A percentile compares a stretch with the other conserved stretches of the same genome.
phyloP scores from a whole-genome alignment of 2,888 invertebrate species.

The Dolichomitus sp. region DNA sequence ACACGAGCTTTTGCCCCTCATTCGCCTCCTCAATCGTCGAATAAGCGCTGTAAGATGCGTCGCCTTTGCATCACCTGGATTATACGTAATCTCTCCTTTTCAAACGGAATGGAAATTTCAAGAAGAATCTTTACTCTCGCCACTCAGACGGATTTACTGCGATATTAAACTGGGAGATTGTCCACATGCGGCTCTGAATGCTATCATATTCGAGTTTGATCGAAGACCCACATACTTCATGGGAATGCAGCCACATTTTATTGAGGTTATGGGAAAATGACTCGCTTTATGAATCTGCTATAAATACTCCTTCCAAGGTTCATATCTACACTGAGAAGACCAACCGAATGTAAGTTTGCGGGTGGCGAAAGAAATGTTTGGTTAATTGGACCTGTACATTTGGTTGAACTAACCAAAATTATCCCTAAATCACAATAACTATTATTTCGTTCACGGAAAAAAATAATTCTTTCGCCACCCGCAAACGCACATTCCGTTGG shows the following conservation, averaged over 20 bases:
- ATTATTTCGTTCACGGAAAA: too few relatives aligned
- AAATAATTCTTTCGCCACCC: too few relatives aligned
- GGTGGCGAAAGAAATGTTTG: too few relatives aligned
- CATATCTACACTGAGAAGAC: too few relatives aligned
- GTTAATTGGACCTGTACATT: too few relatives aligned
- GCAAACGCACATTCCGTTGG: too few relatives aligned
- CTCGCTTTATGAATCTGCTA: background rate
- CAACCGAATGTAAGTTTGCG: too few relatives aligned
- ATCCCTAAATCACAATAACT: too few relatives aligned
- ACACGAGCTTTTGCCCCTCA: slow-evolving; percentile 73
- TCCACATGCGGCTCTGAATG: slow-evolving; percentile 7
- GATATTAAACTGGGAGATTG: slow-evolving; percentile 18
- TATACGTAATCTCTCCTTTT: slow-evolving; percentile 18
- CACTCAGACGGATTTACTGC: slow-evolving; percentile 42
- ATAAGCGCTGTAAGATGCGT: slow-evolving; percentile 31
- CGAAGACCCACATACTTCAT: slow-evolving; percentile 10
- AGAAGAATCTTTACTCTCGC: background rate
- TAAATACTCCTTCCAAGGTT: too few relatives aligned
- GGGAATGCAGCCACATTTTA: slow-evolving; percentile 29
- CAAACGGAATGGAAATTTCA: slow-evolving; percentile 34
- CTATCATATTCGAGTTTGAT: slow-evolving; percentile 31
- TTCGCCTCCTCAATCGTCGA: slow-evolving; percentile 13
- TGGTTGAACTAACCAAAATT: too few relatives aligned
- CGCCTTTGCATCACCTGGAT: slow-evolving; percentile 31
- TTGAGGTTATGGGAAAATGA: slow-evolving; percentile 11